phyloP scores from a whole-genome alignment of 2,888 invertebrate genomes.

The Tuta absoluta region DNA sequence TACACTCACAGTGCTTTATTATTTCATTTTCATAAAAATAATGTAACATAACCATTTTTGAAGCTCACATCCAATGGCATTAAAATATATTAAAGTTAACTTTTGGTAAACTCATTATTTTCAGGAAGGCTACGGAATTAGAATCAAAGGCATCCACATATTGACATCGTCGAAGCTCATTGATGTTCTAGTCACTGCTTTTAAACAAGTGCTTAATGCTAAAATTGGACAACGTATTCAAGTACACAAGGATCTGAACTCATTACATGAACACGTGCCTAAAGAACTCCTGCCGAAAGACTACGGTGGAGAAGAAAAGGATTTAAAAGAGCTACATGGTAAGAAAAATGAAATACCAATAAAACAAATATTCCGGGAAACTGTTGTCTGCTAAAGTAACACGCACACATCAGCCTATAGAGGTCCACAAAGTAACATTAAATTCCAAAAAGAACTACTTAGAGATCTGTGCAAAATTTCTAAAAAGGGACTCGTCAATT shows the following conservation, averaged over 20 bases:
- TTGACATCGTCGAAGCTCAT: constrained; percentile 49
- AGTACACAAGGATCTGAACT: constrained; percentile 40
- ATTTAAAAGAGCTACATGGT: constrained; percentile 42
- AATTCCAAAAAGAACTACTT: too few species aligned
- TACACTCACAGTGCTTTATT: too few species aligned
- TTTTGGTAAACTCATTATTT: not conserved
- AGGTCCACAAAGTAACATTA: too few species aligned
- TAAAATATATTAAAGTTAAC: too few species aligned
- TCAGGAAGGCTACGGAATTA: constrained; percentile 51
- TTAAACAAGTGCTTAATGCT: constrained; percentile 48
- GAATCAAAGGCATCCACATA: constrained; percentile 46
- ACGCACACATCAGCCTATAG: too few species aligned
- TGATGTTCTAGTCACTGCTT: constrained; percentile 44
- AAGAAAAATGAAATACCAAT: constrained; percentile 18
- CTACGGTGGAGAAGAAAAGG: constrained; percentile 47
- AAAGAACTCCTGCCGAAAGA: constrained; percentile 46
- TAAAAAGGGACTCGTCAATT: too few species aligned
- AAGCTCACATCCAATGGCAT: too few species aligned
- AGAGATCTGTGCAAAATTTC: too few species aligned
- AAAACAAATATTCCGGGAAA: not conserved
- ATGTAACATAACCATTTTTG: too few species aligned
- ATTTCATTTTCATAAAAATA: too few species aligned
- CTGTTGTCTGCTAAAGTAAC: too few species aligned
- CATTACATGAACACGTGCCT: constrained; percentile 41
- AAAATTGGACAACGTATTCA: constrained; percentile 48